Evolutionary conservation across 2,888 invertebrate genomes (phyloP).

Genomic region (Apotomis betuletana): DNA sequence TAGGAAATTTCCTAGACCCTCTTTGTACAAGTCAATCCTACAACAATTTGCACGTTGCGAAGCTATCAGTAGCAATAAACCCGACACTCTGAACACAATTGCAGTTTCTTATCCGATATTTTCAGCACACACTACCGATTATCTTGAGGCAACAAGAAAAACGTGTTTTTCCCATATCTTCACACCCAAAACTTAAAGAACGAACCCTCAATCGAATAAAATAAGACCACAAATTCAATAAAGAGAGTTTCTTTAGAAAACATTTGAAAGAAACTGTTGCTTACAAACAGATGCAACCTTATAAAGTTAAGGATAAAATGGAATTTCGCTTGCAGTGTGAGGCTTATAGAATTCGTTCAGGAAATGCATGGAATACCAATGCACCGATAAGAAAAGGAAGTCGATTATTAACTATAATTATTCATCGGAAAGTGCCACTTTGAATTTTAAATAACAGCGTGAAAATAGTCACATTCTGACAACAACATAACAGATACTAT

Average conservation of each 20-base stretch:
- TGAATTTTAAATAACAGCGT: slow-evolving; percentile 24
- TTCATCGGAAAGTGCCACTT: slow-evolving; percentile 11
- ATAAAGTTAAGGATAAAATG: slow-evolving; percentile 1
- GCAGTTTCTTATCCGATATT: slow-evolving; percentile 38
- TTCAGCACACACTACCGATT: slow-evolving; percentile 34
- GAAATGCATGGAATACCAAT: slow-evolving; percentile 41
- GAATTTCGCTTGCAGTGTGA: not conserved
- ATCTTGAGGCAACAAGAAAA: slow-evolving; percentile 37
- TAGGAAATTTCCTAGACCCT: too few species aligned
- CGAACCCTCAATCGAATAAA: not conserved
- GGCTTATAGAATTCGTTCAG: slow-evolving; percentile 26
- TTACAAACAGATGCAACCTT: slow-evolving; percentile 5
- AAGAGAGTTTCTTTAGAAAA: slow-evolving; percentile 23
- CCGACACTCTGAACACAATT: slow-evolving; percentile 20
- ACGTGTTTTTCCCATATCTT: slow-evolving; percentile 24
- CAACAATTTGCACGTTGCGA: not conserved
- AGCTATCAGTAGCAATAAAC: slow-evolving; percentile 11
- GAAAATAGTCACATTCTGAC: too few species aligned
- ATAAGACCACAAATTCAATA: slow-evolving; percentile 24
- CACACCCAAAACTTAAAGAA: not conserved
- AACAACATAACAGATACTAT: too few species aligned
- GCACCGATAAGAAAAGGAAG: slow-evolving; percentile 39
- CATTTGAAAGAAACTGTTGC: slow-evolving; percentile 29
- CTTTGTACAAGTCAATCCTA: not conserved
- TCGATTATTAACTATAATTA: slow-evolving; percentile 40